A percentile compares a stretch with the other conserved stretches of the same genome.
Evolutionary conservation across 1,140 invertebrate genomes (phyloP).

Genomic region (Leptopilina boulardi): DNA sequence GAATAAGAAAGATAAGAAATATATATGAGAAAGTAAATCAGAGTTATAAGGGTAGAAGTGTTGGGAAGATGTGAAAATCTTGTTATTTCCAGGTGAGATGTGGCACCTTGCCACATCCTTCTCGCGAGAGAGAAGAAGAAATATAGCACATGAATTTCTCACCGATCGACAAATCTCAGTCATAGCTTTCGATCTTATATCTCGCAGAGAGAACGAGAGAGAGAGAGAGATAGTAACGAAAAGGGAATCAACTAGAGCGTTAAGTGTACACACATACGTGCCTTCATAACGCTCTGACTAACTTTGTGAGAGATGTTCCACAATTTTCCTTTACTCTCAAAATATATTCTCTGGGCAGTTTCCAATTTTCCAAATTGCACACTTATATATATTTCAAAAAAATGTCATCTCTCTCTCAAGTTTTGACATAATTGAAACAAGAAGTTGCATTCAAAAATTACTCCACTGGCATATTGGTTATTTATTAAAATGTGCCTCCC

Average conservation of each 20-base stretch:
- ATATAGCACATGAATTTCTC: slow-evolving; percentile 6
- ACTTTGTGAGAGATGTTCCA: background rate
- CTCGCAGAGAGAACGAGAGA: too few relatives aligned
- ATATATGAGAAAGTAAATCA: background rate
- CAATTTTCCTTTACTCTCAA: background rate
- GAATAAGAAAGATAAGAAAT: background rate
- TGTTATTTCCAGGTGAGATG: slow-evolving; percentile 26
- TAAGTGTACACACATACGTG: slow-evolving; percentile 47
- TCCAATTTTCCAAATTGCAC: too few relatives aligned
- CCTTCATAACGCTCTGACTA: slow-evolving; percentile 23
- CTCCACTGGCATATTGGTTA: too few relatives aligned
- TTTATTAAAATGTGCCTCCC: too few relatives aligned
- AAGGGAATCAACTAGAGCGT: slow-evolving; percentile 50
- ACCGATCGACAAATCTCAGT: background rate
- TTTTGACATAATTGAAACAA: too few relatives aligned
- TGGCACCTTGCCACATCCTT: slow-evolving; percentile 18
- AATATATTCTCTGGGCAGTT: too few relatives aligned
- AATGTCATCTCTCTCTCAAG: too few relatives aligned
- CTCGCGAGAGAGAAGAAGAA: background rate
- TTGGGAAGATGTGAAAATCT: slow-evolving; percentile 6
- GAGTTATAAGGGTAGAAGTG: background rate
- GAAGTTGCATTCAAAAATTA: too few relatives aligned
- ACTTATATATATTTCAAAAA: too few relatives aligned
- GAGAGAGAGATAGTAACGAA: slow-evolving; percentile 15
- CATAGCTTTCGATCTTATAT: background rate